Conservation (phyloP, 2,888 invertebrate genomes). For the Emmelina monodactyla region DNA sequence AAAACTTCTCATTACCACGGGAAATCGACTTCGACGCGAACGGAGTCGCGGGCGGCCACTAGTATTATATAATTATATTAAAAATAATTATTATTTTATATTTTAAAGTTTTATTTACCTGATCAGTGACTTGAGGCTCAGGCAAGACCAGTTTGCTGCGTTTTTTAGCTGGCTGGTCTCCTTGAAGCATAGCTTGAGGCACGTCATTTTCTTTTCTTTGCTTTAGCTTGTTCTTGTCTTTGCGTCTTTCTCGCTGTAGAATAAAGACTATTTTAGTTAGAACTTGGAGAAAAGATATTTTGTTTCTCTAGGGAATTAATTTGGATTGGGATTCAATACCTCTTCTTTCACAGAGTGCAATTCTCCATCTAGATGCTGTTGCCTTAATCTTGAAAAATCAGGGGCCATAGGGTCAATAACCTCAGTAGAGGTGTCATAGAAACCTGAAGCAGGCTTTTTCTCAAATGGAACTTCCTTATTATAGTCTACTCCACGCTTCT, state of each 20-base stretch:
- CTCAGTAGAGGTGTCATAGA: slow-evolving; percentile 94
- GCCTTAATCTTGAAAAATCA: slow-evolving; percentile 88
- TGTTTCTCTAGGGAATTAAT: no score
- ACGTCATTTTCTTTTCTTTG: slow-evolving; percentile 96
- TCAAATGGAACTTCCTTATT: slow-evolving; percentile 98
- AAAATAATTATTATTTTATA: not conserved
- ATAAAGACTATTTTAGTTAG: slow-evolving; percentile 10
- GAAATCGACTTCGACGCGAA: no score
- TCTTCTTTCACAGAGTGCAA: slow-evolving; percentile 90
- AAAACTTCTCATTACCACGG: no score
- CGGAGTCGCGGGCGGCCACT: no score
- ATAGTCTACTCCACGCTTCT: slow-evolving; percentile 93
- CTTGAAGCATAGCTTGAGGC: slow-evolving; percentile 86
- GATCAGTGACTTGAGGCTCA: slow-evolving; percentile 95
- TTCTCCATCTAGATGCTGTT: slow-evolving; percentile 94
- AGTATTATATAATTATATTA: no score
- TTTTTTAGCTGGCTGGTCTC: slow-evolving; percentile 89
- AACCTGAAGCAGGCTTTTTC: slow-evolving; percentile 90
- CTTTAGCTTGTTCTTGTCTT: slow-evolving; percentile 95
- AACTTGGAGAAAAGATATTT: no score
- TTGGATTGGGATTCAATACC: no score
- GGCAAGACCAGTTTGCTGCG: slow-evolving; percentile 96
- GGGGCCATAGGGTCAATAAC: slow-evolving; percentile 87
- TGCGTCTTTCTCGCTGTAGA: slow-evolving; percentile 82
- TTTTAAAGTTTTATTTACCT: slow-evolving; percentile 38